A percentile compares a stretch with the other conserved stretches of the same genome.
Evolutionary conservation across 1,140 invertebrate genomes (phyloP).

Genomic region (Drosophila eugracilis): DNA sequence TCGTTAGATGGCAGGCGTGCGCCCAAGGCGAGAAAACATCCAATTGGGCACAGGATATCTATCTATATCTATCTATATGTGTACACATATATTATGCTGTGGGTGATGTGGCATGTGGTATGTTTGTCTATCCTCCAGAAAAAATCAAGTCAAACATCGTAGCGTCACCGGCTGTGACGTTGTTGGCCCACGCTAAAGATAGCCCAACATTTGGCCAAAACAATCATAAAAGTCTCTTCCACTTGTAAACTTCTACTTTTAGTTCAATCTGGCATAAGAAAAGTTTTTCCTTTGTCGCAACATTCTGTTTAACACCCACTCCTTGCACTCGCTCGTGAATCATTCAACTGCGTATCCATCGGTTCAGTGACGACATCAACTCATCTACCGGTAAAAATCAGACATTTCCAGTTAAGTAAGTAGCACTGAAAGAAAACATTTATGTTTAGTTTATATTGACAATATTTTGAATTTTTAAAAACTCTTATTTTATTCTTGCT

Average conservation of each 20-base stretch:
- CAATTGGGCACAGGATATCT: conserved; percentile 11
- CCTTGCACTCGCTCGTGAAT: conserved; percentile 34
- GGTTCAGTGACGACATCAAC: conserved; percentile 69
- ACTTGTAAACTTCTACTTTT: conserved; percentile 29
- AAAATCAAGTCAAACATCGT: conserved; percentile 10
- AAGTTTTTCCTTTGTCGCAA: conserved; percentile 44
- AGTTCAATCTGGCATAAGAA: conserved; percentile 39
- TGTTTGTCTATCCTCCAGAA: not conserved
- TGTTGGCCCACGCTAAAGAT: conserved; percentile 3
- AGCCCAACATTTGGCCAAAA: conserved; percentile 14
- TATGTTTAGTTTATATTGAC: too few relatives aligned
- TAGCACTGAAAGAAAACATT: conserved; percentile 1
- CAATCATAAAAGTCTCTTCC: conserved; percentile 21
- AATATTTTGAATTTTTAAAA: too few relatives aligned
- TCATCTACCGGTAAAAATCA: conserved; percentile 32
- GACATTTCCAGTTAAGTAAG: conserved; percentile 9
- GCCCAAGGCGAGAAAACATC: conserved; percentile 19
- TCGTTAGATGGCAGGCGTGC: conserved; percentile 46
- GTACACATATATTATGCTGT: not conserved
- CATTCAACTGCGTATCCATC: conserved; percentile 53
- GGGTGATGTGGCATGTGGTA: too few relatives aligned
- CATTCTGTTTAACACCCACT: conserved; percentile 40
- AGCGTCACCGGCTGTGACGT: conserved; percentile 33
- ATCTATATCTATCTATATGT: conserved; percentile 9
- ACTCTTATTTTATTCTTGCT: too few relatives aligned